phyloP scores from a whole-genome alignment of 2,888 invertebrate genomes.

The Brachypterus glaber region DNA sequence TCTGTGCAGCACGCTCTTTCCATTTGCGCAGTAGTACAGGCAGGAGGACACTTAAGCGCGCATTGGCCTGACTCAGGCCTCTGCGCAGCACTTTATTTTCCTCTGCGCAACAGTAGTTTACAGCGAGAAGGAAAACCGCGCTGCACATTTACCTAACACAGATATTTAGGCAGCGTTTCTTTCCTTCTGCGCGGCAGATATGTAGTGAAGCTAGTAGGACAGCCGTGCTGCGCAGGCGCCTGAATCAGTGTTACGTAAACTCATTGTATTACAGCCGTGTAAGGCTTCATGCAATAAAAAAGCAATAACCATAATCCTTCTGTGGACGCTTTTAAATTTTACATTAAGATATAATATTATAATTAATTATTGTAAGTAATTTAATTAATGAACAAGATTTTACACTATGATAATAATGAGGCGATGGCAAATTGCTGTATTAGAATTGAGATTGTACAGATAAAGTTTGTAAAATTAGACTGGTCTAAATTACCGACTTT shows the following conservation, averaged over 20 bases:
- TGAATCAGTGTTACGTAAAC: conserved; percentile 51
- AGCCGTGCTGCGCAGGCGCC: conserved; percentile 28
- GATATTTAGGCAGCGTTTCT: conserved; percentile 3
- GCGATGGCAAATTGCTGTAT: conserved; percentile 34
- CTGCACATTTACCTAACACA: too few relatives aligned
- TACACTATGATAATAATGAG: conserved; percentile 42
- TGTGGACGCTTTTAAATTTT: conserved; percentile 46
- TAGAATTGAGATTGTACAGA: conserved; percentile 44
- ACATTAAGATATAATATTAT: conserved; percentile 41
- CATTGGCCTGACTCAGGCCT: conserved; percentile 16
- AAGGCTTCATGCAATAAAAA: conserved; percentile 47
- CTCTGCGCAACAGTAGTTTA: too few relatives aligned
- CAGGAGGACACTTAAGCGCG: not conserved
- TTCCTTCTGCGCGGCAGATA: conserved; percentile 6
- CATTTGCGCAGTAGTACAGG: too few relatives aligned
- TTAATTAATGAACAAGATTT: conserved; percentile 44
- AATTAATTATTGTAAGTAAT: conserved; percentile 42
- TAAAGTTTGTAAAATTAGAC: conserved; percentile 42
- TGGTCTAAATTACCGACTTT: conserved; percentile 8
- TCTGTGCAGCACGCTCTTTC: not conserved
- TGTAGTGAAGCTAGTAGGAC: conserved; percentile 7
- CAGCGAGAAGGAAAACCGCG: too few relatives aligned
- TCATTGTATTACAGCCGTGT: conserved; percentile 54
- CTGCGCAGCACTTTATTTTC: not conserved
- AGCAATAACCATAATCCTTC: conserved; percentile 48